Percentiles rank a stretch among this genome's conserved stretches.
Conservation (phyloP, 64 coral and sea anemone genomes). For the Porites lutea region DNA sequence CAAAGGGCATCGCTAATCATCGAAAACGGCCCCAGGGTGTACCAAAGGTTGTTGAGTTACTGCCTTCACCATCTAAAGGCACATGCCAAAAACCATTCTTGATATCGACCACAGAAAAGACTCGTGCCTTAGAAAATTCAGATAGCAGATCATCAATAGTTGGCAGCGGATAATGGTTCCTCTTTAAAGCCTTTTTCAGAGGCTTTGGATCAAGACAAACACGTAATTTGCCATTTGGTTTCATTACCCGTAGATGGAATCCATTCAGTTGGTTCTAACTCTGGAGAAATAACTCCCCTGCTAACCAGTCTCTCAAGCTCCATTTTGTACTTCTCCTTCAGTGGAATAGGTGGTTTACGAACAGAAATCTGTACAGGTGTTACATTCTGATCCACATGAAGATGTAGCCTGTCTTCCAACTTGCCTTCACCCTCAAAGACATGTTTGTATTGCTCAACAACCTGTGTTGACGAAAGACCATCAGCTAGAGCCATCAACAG, state of each 20-base stretch:
- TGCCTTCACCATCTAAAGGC: background rate
- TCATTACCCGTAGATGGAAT: background rate
- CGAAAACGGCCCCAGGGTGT: conserved; percentile 9
- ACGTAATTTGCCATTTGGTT: background rate
- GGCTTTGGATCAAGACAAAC: conserved; percentile 18
- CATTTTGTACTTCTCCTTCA: conserved; percentile 25
- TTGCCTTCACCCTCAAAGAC: conserved; percentile 26
- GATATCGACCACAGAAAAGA: background rate
- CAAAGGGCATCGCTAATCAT: conserved; percentile 10
- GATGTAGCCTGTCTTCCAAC: conserved; percentile 27
- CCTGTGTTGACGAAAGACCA: no score
- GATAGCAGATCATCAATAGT: background rate
- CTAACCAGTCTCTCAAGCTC: background rate
- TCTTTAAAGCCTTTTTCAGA: background rate
- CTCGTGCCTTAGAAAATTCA: background rate
- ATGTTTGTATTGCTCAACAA: no score
- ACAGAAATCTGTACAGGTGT: conserved; percentile 30
- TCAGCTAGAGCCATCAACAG: no score
- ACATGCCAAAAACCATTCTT: conserved; percentile 3
- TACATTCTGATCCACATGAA: background rate
- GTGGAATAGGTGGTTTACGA: conserved; percentile 23
- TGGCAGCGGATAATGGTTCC: conserved; percentile 12
- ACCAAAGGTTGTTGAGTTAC: background rate
- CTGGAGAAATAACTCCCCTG: no score
- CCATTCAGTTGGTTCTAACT: background rate